A percentile compares a stretch with the other conserved stretches of the same genome.
Conservation (phyloP, 1,140 invertebrate species). For the Calosoma granatense region DNA sequence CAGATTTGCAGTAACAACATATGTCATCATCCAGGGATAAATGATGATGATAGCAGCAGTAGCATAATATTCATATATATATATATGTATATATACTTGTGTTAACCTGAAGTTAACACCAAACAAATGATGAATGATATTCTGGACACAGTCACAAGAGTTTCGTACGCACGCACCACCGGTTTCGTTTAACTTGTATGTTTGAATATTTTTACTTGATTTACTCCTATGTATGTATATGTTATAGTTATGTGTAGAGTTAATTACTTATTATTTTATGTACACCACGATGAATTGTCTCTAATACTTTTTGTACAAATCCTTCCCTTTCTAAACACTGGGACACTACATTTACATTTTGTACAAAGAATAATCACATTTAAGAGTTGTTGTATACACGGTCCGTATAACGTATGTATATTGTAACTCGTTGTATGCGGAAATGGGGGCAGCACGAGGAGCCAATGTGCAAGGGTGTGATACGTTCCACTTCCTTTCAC, state of each 20-base stretch:
- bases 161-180: background rate
- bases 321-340: constrained; percentile 33
- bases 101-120: no score
- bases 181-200: background rate
- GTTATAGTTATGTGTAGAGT: background rate
- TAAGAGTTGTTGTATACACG: constrained; percentile 34
- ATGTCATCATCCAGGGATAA: no score
- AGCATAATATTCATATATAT: no score
- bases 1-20: no score
- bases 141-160: no score
- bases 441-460: background rate
- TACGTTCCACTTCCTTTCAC: background rate
- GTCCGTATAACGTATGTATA: constrained; percentile 7
- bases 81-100: no score
- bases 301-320: constrained; percentile 38
- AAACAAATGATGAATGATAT: no score
- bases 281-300: constrained; percentile 31
- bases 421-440: constrained; percentile 4
- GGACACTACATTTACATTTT: constrained; percentile 39
- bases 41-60: no score
- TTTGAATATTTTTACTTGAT: no score
- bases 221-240: no score
- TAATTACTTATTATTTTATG: constrained; percentile 26
- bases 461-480: background rate
- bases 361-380: constrained; percentile 38